These are phyloP conservation scores for Nemoura dubitans DNA, from an alignment of 2,888 invertebrate genomes.

Conservation along the genomic window DNA sequence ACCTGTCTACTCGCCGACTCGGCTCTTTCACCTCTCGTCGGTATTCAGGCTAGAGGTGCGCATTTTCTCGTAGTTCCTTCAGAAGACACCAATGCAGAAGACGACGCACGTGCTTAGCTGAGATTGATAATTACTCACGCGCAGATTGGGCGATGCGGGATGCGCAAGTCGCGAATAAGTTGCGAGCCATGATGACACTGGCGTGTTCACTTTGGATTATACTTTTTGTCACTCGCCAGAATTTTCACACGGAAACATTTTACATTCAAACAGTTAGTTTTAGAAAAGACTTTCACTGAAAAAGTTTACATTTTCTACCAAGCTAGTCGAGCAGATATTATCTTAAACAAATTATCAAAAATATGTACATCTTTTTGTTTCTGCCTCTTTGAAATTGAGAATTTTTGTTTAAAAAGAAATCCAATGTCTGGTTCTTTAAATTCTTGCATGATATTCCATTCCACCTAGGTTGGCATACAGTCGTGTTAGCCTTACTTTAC, in stretches of 20 bases:
- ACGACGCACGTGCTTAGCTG: too few species aligned
- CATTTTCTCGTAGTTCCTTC: not conserved
- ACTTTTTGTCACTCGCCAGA: not conserved
- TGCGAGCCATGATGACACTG: too few species aligned
- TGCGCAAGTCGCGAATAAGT: too few species aligned
- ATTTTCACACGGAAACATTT: not conserved
- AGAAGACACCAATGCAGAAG: not conserved
- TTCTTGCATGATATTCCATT: too few species aligned
- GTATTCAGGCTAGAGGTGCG: constrained; percentile 26
- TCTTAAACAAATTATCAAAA: not conserved
- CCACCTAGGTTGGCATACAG: too few species aligned
- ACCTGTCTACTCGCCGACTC: not conserved
- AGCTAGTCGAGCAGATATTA: not conserved
- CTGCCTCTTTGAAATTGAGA: not conserved
- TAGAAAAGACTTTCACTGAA: not conserved
- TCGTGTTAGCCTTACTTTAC: too few species aligned
- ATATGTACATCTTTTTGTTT: not conserved
- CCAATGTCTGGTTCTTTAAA: too few species aligned
- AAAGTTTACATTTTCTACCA: not conserved
- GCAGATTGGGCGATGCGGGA: too few species aligned
- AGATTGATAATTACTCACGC: too few species aligned
- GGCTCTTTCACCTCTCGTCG: constrained; percentile 7
- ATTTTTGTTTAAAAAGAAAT: not conserved
- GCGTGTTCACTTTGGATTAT: too few species aligned
- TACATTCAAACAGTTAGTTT: not conserved